Evolutionary conservation across 2,113 vertebrate genomes (phyloP).

Genomic region (Ptyas mucosa): DNA sequence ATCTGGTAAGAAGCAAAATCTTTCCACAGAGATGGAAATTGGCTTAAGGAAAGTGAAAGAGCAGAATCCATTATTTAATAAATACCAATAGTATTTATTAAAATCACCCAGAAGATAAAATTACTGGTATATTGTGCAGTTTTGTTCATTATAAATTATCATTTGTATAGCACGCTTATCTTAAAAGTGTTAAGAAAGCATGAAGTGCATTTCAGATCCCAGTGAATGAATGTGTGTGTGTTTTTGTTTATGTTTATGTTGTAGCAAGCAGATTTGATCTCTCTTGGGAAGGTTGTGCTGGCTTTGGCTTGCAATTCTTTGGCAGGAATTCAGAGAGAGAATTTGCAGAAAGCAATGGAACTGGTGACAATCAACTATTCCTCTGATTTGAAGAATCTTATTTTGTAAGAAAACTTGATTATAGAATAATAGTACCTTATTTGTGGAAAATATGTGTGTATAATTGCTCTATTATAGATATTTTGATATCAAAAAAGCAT

Average conservation of each 20-base stretch:
- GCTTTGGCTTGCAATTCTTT: slow-evolving; percentile 97
- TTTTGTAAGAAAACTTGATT: slow-evolving; percentile 77
- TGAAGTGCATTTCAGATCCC: background rate
- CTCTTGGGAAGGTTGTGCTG: slow-evolving; percentile 97
- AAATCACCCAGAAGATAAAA: background rate
- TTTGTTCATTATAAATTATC: background rate
- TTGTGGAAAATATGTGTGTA: background rate
- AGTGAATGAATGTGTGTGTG: slow-evolving; percentile 12
- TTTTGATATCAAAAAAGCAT: background rate
- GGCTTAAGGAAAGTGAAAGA: background rate
- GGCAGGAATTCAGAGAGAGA: slow-evolving; percentile 98
- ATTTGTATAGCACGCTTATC: background rate
- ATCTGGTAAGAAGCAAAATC: background rate
- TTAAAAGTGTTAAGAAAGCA: background rate
- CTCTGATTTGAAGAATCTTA: slow-evolving; percentile 99
- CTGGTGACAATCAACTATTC: slow-evolving; percentile 99
- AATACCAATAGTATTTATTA: background rate
- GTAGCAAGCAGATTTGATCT: slow-evolving; percentile 98
- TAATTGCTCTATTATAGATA: background rate
- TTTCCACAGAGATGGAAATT: background rate
- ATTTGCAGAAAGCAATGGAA: slow-evolving; percentile 99
- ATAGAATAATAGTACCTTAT: background rate
- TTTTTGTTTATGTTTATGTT: slow-evolving; percentile 47
- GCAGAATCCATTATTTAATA: background rate
- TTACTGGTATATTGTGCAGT: background rate